Evolutionary conservation across 2,888 invertebrate species (phyloP).

Genomic region (Agrotis segetum): DNA sequence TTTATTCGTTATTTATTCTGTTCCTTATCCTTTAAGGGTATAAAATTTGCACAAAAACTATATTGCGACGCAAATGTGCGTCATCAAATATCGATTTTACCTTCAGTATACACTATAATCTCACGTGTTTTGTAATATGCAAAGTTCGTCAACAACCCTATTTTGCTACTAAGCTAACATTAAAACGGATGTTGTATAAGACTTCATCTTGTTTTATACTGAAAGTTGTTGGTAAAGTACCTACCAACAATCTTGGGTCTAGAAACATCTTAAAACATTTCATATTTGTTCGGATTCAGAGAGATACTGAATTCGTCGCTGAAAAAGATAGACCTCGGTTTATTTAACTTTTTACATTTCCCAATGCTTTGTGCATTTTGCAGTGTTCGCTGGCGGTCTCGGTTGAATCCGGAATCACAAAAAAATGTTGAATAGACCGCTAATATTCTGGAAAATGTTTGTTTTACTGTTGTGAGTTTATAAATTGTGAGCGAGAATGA

Average conservation of each 20-base stretch:
- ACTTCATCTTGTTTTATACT: constrained; percentile 21
- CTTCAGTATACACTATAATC: not conserved
- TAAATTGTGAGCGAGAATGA: not conserved
- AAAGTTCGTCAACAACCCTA: constrained; percentile 27
- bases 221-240: constrained; percentile 1
- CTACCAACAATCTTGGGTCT: constrained; percentile 18
- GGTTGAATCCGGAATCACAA: constrained; percentile 5
- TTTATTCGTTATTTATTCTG: not conserved
- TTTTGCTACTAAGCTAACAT: constrained; percentile 41
- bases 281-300: constrained; percentile 1
- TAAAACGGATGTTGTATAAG: constrained; percentile 42
- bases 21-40: not conserved
- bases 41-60: not conserved
- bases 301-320: constrained; percentile 7
- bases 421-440: constrained; percentile 20
- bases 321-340: constrained; percentile 13
- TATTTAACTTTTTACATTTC: constrained; percentile 41
- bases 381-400: not conserved
- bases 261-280: constrained; percentile 12
- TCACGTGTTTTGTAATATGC: constrained; percentile 41
- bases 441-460: constrained; percentile 15
- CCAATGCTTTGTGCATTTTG: constrained; percentile 30
- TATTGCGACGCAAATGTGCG: constrained; percentile 13
- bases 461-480: constrained; percentile 4
- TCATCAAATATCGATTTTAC: constrained; percentile 25